These are phyloP conservation scores for Labroides dimidiatus DNA, from an alignment of 2,797 vertebrate species.

Conservation along the genomic window DNA sequence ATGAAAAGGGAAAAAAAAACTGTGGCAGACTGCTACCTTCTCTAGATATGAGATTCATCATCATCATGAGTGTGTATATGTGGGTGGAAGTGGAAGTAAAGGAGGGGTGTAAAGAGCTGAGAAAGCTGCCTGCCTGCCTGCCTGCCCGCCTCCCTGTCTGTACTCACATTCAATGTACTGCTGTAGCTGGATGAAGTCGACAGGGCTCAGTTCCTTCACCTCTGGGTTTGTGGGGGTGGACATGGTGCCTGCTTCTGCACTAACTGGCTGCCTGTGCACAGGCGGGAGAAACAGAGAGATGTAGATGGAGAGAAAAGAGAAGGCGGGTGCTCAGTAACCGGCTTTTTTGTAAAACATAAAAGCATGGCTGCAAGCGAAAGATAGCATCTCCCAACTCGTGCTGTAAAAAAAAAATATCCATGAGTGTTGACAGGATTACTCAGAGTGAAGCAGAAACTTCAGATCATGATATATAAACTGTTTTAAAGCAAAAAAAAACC, in stretches of 20 bases:
- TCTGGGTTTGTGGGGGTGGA: slow-evolving; percentile 80
- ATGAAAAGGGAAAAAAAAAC: slow-evolving; percentile 35
- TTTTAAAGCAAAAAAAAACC: neutral
- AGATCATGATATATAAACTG: neutral
- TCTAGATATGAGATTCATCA: slow-evolving; percentile 59
- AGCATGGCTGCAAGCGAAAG: slow-evolving; percentile 63
- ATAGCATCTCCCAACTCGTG: slow-evolving; percentile 55
- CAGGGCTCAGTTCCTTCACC: slow-evolving; percentile 90
- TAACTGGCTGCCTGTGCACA: slow-evolving; percentile 66
- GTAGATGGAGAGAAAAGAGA: slow-evolving; percentile 55
- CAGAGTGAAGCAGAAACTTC: slow-evolving; percentile 1
- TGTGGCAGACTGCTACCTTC: slow-evolving; percentile 55
- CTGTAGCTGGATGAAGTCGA: slow-evolving; percentile 94
- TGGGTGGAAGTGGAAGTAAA: slow-evolving; percentile 52
- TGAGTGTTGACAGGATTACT: slow-evolving; percentile 26
- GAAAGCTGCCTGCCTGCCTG: slow-evolving; percentile 55
- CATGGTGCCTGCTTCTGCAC: slow-evolving; percentile 77
- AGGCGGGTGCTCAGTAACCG: slow-evolving; percentile 63
- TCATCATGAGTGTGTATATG: slow-evolving; percentile 61
- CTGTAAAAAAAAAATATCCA: slow-evolving; percentile 41
- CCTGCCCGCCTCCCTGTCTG: slow-evolving; percentile 53
- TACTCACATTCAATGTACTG: slow-evolving; percentile 96
- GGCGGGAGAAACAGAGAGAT: slow-evolving; percentile 64
- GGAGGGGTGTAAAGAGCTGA: slow-evolving; percentile 58
- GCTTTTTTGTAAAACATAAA: slow-evolving; percentile 67